phyloP scores from a whole-genome alignment of 2,797 vertebrate genomes.

The Channallabes apus region DNA sequence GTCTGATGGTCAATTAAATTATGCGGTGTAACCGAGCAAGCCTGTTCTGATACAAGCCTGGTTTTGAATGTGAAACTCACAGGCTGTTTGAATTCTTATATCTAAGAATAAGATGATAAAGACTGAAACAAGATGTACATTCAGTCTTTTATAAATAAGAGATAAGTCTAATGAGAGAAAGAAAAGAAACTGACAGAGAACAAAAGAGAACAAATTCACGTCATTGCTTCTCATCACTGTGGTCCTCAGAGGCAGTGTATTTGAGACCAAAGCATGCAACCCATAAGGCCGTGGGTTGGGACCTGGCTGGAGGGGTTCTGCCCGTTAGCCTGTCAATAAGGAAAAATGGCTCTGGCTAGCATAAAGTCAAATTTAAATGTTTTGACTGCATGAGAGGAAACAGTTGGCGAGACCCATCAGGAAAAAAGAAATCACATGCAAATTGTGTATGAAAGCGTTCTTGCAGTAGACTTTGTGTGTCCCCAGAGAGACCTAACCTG shows the following conservation, averaged over 20 bases:
- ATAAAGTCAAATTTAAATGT: conserved; percentile 74
- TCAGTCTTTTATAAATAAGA: neutral
- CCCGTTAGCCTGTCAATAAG: conserved; percentile 37
- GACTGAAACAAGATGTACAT: neutral
- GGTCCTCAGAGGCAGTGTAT: conserved; percentile 67
- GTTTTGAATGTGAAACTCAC: neutral
- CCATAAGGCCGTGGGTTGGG: conserved; percentile 65
- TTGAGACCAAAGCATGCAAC: conserved; percentile 70
- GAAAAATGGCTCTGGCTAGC: conserved; percentile 74
- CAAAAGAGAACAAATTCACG: conserved; percentile 35
- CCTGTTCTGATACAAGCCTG: neutral
- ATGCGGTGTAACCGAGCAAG: neutral
- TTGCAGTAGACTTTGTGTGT: conserved; percentile 53
- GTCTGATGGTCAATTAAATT: conserved; percentile 9
- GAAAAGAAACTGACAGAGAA: conserved; percentile 26
- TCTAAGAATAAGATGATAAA: neutral
- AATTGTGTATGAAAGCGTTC: conserved; percentile 67
- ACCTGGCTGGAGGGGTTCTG: conserved; percentile 63
- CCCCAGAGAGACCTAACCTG: conserved; percentile 42
- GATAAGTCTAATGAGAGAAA: neutral
- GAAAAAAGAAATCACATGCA: conserved; percentile 64
- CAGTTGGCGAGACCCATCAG: conserved; percentile 65
- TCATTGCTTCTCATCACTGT: conserved; percentile 38
- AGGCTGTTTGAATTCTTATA: neutral
- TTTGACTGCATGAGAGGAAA: conserved; percentile 77